A percentile compares a stretch with the other conserved stretches of the same genome.
Conservation (phyloP, 2,113 vertebrate species). For the Emydocephalus ijimae region DNA sequence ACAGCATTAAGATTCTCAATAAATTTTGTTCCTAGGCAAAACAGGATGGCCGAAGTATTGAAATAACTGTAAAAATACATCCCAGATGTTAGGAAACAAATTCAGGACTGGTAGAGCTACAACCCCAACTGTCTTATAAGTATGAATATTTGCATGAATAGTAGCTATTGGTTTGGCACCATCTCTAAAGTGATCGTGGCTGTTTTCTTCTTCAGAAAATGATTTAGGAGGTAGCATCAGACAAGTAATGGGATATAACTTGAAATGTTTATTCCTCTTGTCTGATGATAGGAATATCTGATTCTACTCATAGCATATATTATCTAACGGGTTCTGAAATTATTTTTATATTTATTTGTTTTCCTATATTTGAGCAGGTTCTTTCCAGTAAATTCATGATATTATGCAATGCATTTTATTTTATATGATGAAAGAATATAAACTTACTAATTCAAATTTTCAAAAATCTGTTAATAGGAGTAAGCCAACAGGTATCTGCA, state of each 20-base stretch:
- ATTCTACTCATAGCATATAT: conserved; percentile 23
- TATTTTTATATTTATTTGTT: background rate
- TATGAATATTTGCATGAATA: background rate
- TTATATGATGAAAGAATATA: conserved; percentile 43
- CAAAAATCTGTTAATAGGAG: conserved; percentile 39
- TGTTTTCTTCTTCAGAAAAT: background rate
- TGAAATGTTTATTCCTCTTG: conserved; percentile 20
- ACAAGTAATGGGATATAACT: background rate
- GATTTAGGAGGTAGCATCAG: background rate
- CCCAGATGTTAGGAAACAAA: background rate
- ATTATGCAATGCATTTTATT: conserved; percentile 32
- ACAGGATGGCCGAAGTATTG: background rate
- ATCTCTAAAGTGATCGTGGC: background rate
- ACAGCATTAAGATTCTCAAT: background rate
- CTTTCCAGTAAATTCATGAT: conserved; percentile 12
- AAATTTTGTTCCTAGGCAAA: background rate
- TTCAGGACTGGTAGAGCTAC: background rate
- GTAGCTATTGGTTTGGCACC: background rate
- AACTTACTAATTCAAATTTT: conserved; percentile 30
- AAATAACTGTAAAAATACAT: conserved; percentile 10
- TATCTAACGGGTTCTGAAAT: conserved; percentile 1
- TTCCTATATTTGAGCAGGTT: conserved; percentile 10
- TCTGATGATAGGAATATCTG: background rate
- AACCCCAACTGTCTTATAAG: background rate
- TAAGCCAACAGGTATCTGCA: conserved; percentile 41